phyloP scores from a whole-genome alignment of 2,113 vertebrate genomes.

The Rhynchopsitta pachyrhyncha region DNA sequence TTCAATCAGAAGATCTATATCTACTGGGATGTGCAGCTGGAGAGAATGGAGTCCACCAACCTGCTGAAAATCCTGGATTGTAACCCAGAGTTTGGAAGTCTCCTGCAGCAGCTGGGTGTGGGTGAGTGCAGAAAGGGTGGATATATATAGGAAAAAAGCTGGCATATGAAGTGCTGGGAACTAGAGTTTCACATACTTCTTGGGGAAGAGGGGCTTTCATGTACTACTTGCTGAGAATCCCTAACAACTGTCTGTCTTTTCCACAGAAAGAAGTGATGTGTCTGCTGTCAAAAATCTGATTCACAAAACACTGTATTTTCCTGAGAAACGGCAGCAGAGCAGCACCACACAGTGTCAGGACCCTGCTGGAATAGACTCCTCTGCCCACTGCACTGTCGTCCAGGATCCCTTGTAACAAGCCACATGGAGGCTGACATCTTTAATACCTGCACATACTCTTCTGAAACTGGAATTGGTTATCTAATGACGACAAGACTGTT shows the following conservation, averaged over 20 bases:
- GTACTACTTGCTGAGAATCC: not conserved
- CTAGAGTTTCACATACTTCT: not conserved
- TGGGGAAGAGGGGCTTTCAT: not conserved
- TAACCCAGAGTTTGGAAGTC: slow-evolving; percentile 76
- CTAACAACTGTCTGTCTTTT: not conserved
- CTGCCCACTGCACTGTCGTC: not conserved
- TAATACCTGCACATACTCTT: not conserved
- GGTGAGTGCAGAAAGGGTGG: slow-evolving; percentile 73
- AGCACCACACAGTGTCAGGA: not conserved
- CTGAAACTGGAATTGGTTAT: not conserved
- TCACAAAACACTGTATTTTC: slow-evolving; percentile 83
- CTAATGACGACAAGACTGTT: not conserved
- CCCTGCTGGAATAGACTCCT: slow-evolving; percentile 23
- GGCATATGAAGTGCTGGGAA: not conserved
- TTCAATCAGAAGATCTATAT: slow-evolving; percentile 97
- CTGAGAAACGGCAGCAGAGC: slow-evolving; percentile 38
- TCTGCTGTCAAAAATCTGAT: slow-evolving; percentile 79
- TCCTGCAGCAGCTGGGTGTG: slow-evolving; percentile 79
- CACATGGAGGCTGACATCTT: not conserved
- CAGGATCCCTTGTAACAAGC: not conserved
- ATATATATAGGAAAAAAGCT: not conserved
- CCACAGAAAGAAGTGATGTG: slow-evolving; percentile 77
- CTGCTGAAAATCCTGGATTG: slow-evolving; percentile 86
- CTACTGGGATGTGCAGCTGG: slow-evolving; percentile 94
- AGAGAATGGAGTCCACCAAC: slow-evolving; percentile 95